phyloP scores from a whole-genome alignment of 2,888 invertebrate genomes.

The Baronia brevicornis region DNA sequence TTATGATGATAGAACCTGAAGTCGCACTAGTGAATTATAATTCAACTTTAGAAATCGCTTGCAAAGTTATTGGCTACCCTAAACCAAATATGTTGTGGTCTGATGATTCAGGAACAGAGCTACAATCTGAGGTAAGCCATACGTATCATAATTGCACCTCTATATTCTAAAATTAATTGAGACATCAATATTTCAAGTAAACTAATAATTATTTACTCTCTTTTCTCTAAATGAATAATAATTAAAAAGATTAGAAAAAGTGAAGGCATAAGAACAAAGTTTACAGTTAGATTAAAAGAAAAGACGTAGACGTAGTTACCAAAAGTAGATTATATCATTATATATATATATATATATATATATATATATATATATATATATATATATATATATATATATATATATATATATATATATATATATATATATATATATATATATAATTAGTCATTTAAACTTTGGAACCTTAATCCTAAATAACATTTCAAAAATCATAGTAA shows the following conservation, averaged over 20 bases:
- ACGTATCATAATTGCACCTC: not conserved
- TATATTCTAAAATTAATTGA: too few relatives aligned
- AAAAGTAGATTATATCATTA: not conserved
- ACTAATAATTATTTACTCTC: too few relatives aligned
- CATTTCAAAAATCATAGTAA: too few relatives aligned
- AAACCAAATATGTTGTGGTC: conserved; percentile 46
- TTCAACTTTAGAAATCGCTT: conserved; percentile 33
- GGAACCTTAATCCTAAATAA: conserved; percentile 1
- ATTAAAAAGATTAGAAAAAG: too few relatives aligned
- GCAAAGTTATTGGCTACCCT: conserved; percentile 45
- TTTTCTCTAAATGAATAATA: too few relatives aligned
- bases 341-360: not conserved
- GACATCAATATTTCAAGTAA: too few relatives aligned
- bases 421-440: conserved; percentile 2
- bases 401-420: conserved; percentile 3
- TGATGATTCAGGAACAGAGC: conserved; percentile 23
- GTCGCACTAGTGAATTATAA: conserved; percentile 31
- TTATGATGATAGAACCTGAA: conserved; percentile 32
- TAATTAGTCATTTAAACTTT: not conserved
- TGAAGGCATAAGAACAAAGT: too few relatives aligned
- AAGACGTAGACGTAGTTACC: too few relatives aligned
- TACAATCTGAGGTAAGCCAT: conserved; percentile 27
- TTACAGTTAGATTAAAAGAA: too few relatives aligned
- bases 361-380: not conserved
- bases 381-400: not conserved